Conservation (phyloP, 2,113 vertebrate genomes). For the Scomber scombrus region DNA sequence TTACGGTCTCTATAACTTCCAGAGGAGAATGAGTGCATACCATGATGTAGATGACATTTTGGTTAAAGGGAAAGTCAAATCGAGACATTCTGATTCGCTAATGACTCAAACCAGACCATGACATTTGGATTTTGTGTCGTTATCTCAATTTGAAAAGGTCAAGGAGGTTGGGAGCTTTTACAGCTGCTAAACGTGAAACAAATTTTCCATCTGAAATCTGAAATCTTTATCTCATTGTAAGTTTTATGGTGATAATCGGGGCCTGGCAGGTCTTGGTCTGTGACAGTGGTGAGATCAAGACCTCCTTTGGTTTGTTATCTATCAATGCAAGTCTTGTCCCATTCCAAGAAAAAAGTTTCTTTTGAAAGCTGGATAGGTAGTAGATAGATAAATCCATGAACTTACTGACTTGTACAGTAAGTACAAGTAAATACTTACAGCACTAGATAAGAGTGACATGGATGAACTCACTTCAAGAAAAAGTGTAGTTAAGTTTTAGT, state of each 20-base stretch:
- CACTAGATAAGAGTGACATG: background rate
- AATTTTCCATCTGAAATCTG: background rate
- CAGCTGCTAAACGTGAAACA: slow-evolving; percentile 2
- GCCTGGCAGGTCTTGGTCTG: background rate
- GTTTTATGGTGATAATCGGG: background rate
- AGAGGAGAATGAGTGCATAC: background rate
- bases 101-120: slow-evolving; percentile 31
- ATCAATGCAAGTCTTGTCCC: background rate
- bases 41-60: slow-evolving; percentile 34
- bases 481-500: background rate
- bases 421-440: background rate
- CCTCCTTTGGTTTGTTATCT: background rate
- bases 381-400: slow-evolving; percentile 10
- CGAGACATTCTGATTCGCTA: slow-evolving; percentile 3
- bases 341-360: background rate
- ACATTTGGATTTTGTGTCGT: slow-evolving; percentile 42
- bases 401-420: background rate
- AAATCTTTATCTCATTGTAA: background rate
- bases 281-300: background rate
- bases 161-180: slow-evolving; percentile 6
- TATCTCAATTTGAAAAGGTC: slow-evolving; percentile 8
- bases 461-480: background rate
- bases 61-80: slow-evolving; percentile 4
- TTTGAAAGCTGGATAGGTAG: background rate
- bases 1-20: background rate